Evolutionary conservation across 1,140 invertebrate species (phyloP), one percentile per base, ranked within the genome.

Genomic region (Glossosoma conforme): DNA sequence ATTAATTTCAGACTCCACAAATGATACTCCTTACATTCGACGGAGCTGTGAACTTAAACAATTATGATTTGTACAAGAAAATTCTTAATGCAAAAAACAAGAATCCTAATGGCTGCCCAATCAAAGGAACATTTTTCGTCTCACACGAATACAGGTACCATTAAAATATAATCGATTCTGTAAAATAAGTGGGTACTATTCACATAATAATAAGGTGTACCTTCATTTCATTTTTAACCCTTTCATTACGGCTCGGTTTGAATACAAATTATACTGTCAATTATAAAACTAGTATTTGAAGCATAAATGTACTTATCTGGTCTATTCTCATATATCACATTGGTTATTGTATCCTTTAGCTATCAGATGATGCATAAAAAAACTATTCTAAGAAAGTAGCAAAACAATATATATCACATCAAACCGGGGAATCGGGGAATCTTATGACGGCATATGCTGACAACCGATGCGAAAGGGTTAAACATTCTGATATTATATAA

Each of bases 11-110:
- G 86, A 88, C 87, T 2, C 93, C 93, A 2, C 93, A 96, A 81
- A 93, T 97, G 78, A 89, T 97, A 50, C 72, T 95, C 56, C 68
- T 96, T 48, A 95, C 92, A 18, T 94, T 97, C 65, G 92, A 95
- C 65, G 93, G 92, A 24, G 91, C 91, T 6, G 79, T 97, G 40
- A 97, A 96, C 69, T 79, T 89, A 62, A 91, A 93, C 63, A 96
- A 95, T 66, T 91, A 83, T 66, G 86, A 92, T 59, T 83, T 90
- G 59, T 95, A 95, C 70, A 83, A 84, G 64, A 86, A 87, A 70
- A 84, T 94, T 33, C 91, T 94, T 62, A 80, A 81, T 55, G 80
- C 81, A 42, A 84, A 86, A 61, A 72, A 86, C 53, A 77, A 83
- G 61, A 95, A 94, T 76, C 89, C 91, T 1, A 95, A 95, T 63